Conservation (phyloP, 2,113 vertebrate genomes). For the Litocranius walleri region DNA sequence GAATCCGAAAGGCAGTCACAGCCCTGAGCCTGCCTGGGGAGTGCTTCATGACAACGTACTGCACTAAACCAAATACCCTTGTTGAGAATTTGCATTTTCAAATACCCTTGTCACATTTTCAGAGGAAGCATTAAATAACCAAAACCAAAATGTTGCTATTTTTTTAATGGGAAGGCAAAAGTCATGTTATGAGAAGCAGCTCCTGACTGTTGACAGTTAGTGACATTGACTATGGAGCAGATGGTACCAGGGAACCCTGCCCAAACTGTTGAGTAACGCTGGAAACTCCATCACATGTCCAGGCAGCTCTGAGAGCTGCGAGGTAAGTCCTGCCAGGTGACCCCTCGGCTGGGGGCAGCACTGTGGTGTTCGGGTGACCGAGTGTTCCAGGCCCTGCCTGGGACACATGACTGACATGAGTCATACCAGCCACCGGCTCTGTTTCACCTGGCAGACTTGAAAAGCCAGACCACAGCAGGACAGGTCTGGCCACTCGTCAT, state of each 20-base stretch:
- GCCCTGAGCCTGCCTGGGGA: not conserved
- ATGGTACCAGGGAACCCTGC: not conserved
- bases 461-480: not conserved
- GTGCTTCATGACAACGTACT: not conserved
- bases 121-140: not conserved
- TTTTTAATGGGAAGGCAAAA: not conserved
- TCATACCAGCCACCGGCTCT: not conserved
- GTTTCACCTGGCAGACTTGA: not conserved
- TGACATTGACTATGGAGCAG: not conserved
- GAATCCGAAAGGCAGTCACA: rapidly evolving
- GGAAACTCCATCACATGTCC: rapidly evolving
- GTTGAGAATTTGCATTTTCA: not conserved
- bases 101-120: not conserved
- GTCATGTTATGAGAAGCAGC: not conserved
- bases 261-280: rapidly evolving
- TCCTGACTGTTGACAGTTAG: not conserved
- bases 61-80: not conserved
- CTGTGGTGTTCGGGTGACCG: rapidly evolving
- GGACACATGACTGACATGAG: rapidly evolving
- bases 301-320: rapidly evolving
- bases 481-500: rapidly evolving
- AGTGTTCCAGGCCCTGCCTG: not conserved
- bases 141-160: not conserved
- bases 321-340: rapidly evolving
- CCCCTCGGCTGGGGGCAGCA: rapidly evolving